Percentiles rank a stretch among this genome's conserved stretches.
phyloP scores from a whole-genome alignment of 2,113 vertebrate species.

The Silurus asotus region DNA sequence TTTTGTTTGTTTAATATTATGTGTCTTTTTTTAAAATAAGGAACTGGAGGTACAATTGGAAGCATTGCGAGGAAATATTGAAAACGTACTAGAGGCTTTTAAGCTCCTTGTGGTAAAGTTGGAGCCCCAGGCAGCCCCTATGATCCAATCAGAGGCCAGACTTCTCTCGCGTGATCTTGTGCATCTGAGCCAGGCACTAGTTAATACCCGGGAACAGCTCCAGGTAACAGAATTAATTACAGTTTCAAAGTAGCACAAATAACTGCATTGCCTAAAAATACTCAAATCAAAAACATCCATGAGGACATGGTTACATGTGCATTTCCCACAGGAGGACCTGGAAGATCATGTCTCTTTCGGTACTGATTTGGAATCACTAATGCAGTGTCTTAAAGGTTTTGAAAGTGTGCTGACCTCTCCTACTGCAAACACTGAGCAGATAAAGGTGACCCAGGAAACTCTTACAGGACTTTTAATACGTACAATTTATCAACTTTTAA shows the following conservation, averaged over 20 bases:
- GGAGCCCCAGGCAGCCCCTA: slow-evolving; percentile 54
- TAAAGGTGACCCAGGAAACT: slow-evolving; percentile 58
- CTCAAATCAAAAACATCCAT: background rate
- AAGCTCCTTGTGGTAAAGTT: slow-evolving; percentile 69
- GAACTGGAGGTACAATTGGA: slow-evolving; percentile 69
- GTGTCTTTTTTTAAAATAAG: slow-evolving; percentile 59
- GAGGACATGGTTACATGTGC: background rate
- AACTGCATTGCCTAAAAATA: background rate
- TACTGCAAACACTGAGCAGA: slow-evolving; percentile 56
- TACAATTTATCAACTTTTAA: background rate
- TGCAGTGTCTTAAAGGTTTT: slow-evolving; percentile 64
- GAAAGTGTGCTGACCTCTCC: slow-evolving; percentile 59
- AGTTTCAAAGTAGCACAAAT: background rate
- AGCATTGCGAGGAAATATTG: slow-evolving; percentile 62
- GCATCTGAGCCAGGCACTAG: slow-evolving; percentile 74
- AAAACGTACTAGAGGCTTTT: slow-evolving; percentile 66
- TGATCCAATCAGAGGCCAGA: slow-evolving; percentile 70
- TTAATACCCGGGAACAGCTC: slow-evolving; percentile 69
- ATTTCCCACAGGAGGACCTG: slow-evolving; percentile 61
- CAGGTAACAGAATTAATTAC: slow-evolving; percentile 69
- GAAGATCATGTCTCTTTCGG: slow-evolving; percentile 73
- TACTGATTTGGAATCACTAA: slow-evolving; percentile 68
- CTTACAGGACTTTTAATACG: background rate
- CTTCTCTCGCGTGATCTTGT: slow-evolving; percentile 71
- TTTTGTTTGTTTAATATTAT: background rate